phyloP scores from a whole-genome alignment of 2,113 vertebrate genomes.

The Paedocypris sp. region DNA sequence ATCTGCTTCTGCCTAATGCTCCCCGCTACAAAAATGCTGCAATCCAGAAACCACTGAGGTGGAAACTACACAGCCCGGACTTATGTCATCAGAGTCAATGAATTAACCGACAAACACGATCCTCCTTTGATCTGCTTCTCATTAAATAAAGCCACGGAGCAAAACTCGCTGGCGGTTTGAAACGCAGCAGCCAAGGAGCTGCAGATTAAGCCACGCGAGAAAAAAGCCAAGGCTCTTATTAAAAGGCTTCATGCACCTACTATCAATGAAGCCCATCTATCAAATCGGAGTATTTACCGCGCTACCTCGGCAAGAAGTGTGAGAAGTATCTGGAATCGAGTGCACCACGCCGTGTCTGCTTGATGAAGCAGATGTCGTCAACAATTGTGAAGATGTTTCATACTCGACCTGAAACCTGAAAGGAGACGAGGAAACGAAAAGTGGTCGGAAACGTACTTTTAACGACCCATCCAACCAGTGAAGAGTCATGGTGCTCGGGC shows the following conservation, averaged over 20 bases:
- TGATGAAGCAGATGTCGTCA: too few species aligned
- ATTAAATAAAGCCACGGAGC: constrained; percentile 9
- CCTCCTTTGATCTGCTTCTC: constrained; percentile 28
- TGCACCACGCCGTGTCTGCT: not conserved
- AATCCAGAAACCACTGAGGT: not conserved
- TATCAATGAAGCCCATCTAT: constrained; percentile 39
- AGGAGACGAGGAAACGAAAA: not conserved
- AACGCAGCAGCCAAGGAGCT: too few species aligned
- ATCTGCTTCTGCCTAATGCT: not conserved
- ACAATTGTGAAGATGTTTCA: not conserved
- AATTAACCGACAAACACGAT: constrained; percentile 26
- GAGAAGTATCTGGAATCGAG: constrained; percentile 20
- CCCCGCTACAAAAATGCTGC: not conserved
- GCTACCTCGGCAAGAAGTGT: not conserved
- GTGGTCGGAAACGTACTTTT: not conserved
- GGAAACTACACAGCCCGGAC: not conserved
- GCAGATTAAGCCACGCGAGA: constrained; percentile 41
- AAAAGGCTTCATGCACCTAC: constrained; percentile 28
- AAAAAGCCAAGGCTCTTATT: constrained; percentile 39
- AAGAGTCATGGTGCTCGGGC: too few species aligned
- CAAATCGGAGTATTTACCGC: constrained; percentile 28
- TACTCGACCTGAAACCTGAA: not conserved
- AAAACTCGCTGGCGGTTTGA: not conserved
- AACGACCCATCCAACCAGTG: too few species aligned
- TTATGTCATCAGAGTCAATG: constrained; percentile 31